Percentiles rank a stretch among this genome's conserved stretches.
Evolutionary conservation across 2,797 vertebrate species (phyloP).

Genomic region (Tenualosa ilisha): DNA sequence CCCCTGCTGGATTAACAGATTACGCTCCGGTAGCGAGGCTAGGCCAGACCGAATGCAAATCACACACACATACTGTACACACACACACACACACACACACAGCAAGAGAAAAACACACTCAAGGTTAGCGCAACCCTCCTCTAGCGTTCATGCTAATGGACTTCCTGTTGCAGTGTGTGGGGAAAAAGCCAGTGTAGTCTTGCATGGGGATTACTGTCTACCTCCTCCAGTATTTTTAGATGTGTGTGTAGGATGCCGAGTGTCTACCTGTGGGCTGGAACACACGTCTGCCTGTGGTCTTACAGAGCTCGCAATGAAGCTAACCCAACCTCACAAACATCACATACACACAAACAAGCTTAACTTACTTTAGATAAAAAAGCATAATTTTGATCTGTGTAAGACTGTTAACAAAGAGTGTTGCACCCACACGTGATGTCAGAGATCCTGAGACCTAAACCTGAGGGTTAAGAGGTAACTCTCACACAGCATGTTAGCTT

Average conservation of each 20-base stretch:
- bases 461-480: too few relatives aligned
- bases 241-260: not conserved
- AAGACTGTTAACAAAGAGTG: not conserved
- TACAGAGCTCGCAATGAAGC: too few relatives aligned
- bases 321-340: too few relatives aligned
- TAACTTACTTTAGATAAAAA: not conserved
- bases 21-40: not conserved
- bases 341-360: not conserved
- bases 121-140: not conserved
- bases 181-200: not conserved
- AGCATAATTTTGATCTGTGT: not conserved
- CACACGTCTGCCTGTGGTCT: too few relatives aligned
- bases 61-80: not conserved
- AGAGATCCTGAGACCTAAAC: too few relatives aligned
- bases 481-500: too few relatives aligned
- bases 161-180: not conserved
- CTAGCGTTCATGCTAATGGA: not conserved
- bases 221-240: not conserved
- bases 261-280: not conserved
- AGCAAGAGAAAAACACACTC: not conserved
- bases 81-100: not conserved
- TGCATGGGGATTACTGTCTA: not conserved
- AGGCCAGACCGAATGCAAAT: conserved; percentile 1
- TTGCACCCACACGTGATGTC: not conserved
- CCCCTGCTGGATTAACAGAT: not conserved